Percentiles rank a stretch among this genome's conserved stretches.
These are phyloP conservation scores for Archips xylosteana DNA, from an alignment of 2,888 invertebrate genomes.

Conservation along the genomic window DNA sequence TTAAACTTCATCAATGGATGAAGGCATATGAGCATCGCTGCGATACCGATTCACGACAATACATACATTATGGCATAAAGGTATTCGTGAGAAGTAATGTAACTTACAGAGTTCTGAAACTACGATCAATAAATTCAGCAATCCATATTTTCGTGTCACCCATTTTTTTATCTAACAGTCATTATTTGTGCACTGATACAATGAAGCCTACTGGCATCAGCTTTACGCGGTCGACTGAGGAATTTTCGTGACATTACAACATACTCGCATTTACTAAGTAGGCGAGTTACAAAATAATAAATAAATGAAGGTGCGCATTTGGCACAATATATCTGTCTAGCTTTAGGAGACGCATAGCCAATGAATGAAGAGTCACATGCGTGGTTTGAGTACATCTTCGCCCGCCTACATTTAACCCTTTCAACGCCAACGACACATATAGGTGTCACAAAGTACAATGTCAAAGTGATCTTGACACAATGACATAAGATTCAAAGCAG, in stretches of 20 bases:
- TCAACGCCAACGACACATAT: no score
- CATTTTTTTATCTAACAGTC: slow-evolving; percentile 21
- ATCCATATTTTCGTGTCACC: slow-evolving; percentile 15
- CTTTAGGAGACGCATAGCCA: background rate
- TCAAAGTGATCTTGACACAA: no score
- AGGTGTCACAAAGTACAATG: no score
- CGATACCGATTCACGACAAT: no score
- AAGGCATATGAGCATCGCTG: no score
- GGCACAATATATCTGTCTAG: slow-evolving; percentile 3
- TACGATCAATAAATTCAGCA: slow-evolving; percentile 15
- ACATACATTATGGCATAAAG: no score
- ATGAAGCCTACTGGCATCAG: slow-evolving; percentile 1
- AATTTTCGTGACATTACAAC: background rate
- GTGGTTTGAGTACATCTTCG: background rate
- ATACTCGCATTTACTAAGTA: background rate
- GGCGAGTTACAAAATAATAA: slow-evolving; percentile 4
- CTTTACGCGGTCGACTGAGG: background rate
- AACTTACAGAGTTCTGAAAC: slow-evolving; percentile 30
- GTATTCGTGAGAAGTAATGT: no score
- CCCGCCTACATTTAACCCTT: background rate
- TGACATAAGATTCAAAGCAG: no score
- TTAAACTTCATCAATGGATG: no score
- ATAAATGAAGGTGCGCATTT: slow-evolving; percentile 19
- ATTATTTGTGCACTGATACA: background rate
- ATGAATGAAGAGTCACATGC: slow-evolving; percentile 6